Conservation (phyloP, 2,888 invertebrate species). For the Xestia xanthographa region DNA sequence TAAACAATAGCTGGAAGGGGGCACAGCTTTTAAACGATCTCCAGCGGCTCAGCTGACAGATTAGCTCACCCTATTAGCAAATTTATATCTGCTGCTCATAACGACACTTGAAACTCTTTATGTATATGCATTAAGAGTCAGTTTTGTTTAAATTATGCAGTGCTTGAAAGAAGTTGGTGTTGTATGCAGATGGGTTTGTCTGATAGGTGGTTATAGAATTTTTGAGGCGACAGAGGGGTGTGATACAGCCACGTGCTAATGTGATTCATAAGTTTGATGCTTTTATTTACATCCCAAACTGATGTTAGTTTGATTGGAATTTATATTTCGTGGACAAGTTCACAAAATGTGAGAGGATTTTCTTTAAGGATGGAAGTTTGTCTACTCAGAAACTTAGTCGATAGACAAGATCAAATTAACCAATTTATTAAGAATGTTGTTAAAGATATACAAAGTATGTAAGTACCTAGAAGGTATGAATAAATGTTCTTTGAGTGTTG, state of each 20-base stretch:
- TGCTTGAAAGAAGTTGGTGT: conserved; percentile 39
- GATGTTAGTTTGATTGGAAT: conserved; percentile 56
- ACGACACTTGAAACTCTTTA: conserved; percentile 50
- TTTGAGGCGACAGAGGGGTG: conserved; percentile 85
- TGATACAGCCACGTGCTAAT: conserved; percentile 85
- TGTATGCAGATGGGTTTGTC: conserved; percentile 80
- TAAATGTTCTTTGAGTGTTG: conserved; percentile 41
- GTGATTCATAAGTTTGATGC: conserved; percentile 72
- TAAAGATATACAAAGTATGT: background rate
- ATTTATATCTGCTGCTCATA: conserved; percentile 67
- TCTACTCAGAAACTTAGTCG: conserved; percentile 16
- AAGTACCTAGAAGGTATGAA: conserved; percentile 35
- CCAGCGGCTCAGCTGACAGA: conserved; percentile 89
- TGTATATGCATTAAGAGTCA: conserved; percentile 57
- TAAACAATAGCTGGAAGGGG: conserved; percentile 89
- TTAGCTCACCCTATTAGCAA: conserved; percentile 85
- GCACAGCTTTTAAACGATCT: conserved; percentile 89
- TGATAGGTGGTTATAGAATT: conserved; percentile 87
- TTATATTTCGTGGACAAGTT: conserved; percentile 11
- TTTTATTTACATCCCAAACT: conserved; percentile 58
- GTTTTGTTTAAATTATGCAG: conserved; percentile 51
- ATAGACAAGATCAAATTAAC: conserved; percentile 23
- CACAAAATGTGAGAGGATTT: conserved; percentile 20
- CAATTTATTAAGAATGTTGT: conserved; percentile 31
- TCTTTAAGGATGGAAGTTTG: conserved; percentile 1